Evolutionary conservation across 2,888 invertebrate species (phyloP).

Genomic region (Caenorhabditis auriculariae): DNA sequence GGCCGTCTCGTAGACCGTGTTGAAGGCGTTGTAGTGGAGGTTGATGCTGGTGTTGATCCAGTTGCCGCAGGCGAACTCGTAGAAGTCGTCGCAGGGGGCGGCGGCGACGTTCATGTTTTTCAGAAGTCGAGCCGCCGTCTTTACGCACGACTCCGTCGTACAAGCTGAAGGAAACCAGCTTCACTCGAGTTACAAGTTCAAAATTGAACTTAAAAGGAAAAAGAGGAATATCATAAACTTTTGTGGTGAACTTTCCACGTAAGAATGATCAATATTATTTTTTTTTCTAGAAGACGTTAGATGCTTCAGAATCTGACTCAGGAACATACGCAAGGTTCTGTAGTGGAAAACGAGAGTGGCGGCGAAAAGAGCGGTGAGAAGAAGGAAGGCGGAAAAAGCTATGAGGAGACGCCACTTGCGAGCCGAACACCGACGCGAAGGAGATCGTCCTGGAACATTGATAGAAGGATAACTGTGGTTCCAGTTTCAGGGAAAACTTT

Average conservation of each 20-base stretch:
- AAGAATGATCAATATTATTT: background rate
- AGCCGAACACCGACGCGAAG: no score
- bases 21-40: slow-evolving; percentile 31
- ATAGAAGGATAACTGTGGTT: no score
- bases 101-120: slow-evolving; percentile 10
- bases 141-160: slow-evolving; percentile 22
- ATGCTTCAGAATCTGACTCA: no score
- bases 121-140: slow-evolving; percentile 22
- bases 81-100: slow-evolving; percentile 31
- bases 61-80: slow-evolving; percentile 35
- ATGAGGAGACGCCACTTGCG: no score
- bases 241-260: no score
- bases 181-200: no score
- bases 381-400: no score
- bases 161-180: slow-evolving; percentile 16
- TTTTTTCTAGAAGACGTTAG: background rate
- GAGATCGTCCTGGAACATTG: no score
- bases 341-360: slow-evolving; percentile 19
- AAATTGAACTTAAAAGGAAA: no score
- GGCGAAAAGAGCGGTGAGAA: slow-evolving; percentile 19
- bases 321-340: slow-evolving; percentile 14
- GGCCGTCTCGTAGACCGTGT: slow-evolving; percentile 32
- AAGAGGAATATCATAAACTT: no score
- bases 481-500: no score
- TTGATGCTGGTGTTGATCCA: slow-evolving; percentile 40